These are phyloP conservation scores for Streptopelia turtur DNA, from an alignment of 2,797 vertebrate species.

Conservation along the genomic window DNA sequence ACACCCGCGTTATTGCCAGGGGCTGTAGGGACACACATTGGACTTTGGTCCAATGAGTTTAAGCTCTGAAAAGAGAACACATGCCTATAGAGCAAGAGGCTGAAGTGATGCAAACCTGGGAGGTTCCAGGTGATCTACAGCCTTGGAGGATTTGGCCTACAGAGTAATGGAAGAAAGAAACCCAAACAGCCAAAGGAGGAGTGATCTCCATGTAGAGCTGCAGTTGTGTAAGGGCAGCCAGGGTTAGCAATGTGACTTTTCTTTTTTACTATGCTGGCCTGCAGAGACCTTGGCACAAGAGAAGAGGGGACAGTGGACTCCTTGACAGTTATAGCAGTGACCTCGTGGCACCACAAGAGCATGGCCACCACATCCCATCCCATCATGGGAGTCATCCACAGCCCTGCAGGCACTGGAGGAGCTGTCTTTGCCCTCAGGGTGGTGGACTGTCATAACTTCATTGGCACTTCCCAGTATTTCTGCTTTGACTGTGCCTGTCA, in stretches of 20 bases:
- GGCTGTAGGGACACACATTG: neutral
- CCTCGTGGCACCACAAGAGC: fast-evolving
- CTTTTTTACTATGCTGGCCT: neutral
- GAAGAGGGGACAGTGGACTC: neutral
- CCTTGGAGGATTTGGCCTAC: neutral
- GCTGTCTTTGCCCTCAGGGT: neutral
- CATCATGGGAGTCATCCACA: neutral
- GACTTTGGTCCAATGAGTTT: neutral
- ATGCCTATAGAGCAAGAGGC: neutral
- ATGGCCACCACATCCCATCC: fast-evolving
- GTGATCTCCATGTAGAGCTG: neutral
- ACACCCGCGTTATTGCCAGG: neutral
- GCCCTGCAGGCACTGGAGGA: neutral
- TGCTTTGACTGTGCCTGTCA: neutral
- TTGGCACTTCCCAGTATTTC: neutral
- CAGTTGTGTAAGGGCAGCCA: neutral
- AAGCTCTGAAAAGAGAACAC: neutral
- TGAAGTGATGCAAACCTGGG: neutral
- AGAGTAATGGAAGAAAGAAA: neutral
- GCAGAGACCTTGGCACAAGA: neutral
- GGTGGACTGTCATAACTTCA: neutral
- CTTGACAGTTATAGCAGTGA: neutral
- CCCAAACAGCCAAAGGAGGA: neutral
- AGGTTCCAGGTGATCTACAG: neutral
- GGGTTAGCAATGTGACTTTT: neutral